phyloP scores from a whole-genome alignment of 53 echinoderm and acorn worm genomes.

The Antedon mediterranea region DNA sequence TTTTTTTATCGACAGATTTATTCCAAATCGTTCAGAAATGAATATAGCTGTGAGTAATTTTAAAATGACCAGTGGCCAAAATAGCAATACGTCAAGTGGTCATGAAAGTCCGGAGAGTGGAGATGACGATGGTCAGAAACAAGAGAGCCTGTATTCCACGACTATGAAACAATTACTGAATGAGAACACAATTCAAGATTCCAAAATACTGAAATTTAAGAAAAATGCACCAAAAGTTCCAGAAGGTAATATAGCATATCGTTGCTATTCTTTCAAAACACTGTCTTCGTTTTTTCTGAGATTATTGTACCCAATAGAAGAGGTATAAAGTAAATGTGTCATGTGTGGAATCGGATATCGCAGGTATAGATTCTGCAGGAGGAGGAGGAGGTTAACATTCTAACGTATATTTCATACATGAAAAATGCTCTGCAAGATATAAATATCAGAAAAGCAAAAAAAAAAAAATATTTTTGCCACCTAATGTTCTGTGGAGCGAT shows the following conservation, averaged over 20 bases:
- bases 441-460: too few species aligned
- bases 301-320: background rate
- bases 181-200: conserved; percentile 14
- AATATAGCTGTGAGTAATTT: conserved; percentile 52
- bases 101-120: conserved; percentile 8
- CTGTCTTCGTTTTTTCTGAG: too few species aligned
- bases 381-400: too few species aligned
- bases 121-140: conserved; percentile 15
- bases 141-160: conserved; percentile 12
- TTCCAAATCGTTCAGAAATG: conserved; percentile 80
- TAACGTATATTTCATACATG: too few species aligned
- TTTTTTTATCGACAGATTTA: conserved; percentile 34
- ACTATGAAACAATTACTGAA: conserved; percentile 41
- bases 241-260: conserved; percentile 54
- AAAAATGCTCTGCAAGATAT: too few species aligned
- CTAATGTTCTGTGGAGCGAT: too few species aligned
- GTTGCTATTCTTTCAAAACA: too few species aligned
- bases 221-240: conserved; percentile 63
- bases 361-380: background rate
- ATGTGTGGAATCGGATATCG: background rate
- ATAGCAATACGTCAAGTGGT: background rate
- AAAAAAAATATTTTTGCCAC: too few species aligned
- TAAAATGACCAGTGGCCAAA: conserved; percentile 16
- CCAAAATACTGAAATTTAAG: conserved; percentile 68
- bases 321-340: background rate